Conservation (phyloP, 30 jellyfish, hydroid and myxozoan species). For the Hydractinia symbiolongicarpus region DNA sequence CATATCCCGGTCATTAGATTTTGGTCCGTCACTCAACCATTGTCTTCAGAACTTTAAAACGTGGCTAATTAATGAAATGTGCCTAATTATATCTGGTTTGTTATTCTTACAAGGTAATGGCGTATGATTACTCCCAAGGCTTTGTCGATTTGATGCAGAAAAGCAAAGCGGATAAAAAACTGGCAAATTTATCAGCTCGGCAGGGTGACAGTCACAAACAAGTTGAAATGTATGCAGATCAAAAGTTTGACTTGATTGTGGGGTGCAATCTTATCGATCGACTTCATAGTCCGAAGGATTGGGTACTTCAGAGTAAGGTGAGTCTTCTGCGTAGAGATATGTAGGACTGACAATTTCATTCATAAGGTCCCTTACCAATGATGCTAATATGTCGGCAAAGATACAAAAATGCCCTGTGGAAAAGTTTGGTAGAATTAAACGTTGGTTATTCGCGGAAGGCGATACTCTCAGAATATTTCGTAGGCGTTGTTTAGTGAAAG, state of each 20-base stretch:
- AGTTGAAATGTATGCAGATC: conserved; percentile 12
- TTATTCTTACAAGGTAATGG: conserved; percentile 2
- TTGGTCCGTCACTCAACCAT: too few species aligned
- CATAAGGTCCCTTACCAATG: too few species aligned
- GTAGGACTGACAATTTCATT: too few species aligned
- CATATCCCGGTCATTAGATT: too few species aligned
- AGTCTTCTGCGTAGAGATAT: neutral
- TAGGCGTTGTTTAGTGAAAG: too few species aligned
- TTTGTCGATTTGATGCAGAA: conserved; percentile 10
- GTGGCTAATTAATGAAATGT: too few species aligned
- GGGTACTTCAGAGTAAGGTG: conserved; percentile 26
- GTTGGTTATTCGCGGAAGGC: too few species aligned
- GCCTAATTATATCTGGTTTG: neutral
- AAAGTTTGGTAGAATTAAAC: too few species aligned
- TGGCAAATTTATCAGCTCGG: neutral
- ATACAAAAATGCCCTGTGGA: too few species aligned
- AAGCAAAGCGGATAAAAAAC: neutral
- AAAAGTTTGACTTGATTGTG: conserved; percentile 15
- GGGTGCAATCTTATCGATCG: conserved; percentile 38
- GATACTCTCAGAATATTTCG: too few species aligned
- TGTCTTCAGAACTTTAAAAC: too few species aligned
- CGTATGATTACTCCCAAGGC: conserved; percentile 33
- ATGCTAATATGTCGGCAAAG: too few species aligned
- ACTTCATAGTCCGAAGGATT: conserved; percentile 23
- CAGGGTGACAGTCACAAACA: conserved; percentile 34